A percentile compares a stretch with the other conserved stretches of the same genome.
phyloP scores from a whole-genome alignment of 2,113 vertebrate genomes.

The Sphaerodactylus townsendi region DNA sequence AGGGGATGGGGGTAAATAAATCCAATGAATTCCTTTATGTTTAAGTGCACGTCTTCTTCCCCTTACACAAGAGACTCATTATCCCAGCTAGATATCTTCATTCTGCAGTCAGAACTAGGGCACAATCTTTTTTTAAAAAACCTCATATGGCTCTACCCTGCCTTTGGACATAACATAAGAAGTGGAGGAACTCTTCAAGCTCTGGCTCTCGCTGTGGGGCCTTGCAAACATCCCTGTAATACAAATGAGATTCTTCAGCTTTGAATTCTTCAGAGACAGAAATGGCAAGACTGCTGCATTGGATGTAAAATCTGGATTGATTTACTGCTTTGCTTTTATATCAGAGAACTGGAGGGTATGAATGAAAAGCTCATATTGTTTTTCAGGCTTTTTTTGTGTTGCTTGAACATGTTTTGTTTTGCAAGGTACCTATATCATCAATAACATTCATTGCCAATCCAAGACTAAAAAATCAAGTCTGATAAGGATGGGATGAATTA shows the following conservation, averaged over 20 bases:
- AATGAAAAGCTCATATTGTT: background rate
- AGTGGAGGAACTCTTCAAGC: background rate
- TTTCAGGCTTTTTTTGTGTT: too few species aligned
- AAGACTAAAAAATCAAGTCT: background rate
- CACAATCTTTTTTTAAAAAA: conserved; percentile 18
- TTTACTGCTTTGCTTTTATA: background rate
- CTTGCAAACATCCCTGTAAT: background rate
- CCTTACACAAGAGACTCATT: conserved; percentile 31
- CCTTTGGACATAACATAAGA: background rate
- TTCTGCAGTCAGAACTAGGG: background rate
- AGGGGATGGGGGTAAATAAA: conserved; percentile 22
- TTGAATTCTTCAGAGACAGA: background rate
- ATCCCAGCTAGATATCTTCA: background rate
- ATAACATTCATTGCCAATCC: background rate
- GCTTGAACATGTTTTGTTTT: too few species aligned
- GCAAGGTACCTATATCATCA: background rate
- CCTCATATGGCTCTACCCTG: background rate
- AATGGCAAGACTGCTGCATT: background rate
- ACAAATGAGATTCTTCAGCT: too few species aligned
- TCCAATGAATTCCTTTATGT: conserved; percentile 37
- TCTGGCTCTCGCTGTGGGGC: background rate
- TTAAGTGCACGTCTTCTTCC: conserved; percentile 32
- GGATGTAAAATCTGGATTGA: background rate
- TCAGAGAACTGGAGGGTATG: background rate
- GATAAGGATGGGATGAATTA: background rate